Percentiles rank a stretch among this genome's conserved stretches.
Evolutionary conservation across 92 coral and sea anemone genomes (phyloP).

Genomic region (Paramuricea clavata): DNA sequence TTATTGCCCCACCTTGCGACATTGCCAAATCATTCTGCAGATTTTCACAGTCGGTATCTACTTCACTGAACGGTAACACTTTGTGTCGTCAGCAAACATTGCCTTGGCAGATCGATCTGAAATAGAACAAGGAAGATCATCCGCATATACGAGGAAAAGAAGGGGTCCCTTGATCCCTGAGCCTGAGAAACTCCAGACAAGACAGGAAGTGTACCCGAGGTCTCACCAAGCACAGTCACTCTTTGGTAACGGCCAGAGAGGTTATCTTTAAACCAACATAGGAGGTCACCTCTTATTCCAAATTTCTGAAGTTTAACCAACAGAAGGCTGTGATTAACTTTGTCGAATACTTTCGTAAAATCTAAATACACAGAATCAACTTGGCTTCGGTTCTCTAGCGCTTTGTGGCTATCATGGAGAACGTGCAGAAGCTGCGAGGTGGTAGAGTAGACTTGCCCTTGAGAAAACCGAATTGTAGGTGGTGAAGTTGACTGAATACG

Average conservation of each 20-base stretch:
- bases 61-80: slow-evolving; percentile 27
- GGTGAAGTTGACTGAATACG: slow-evolving; percentile 30
- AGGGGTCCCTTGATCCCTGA: slow-evolving; percentile 41
- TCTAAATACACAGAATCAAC: slow-evolving; percentile 6
- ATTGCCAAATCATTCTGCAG: slow-evolving; percentile 16
- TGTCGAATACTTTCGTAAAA: slow-evolving; percentile 30
- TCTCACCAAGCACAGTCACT: slow-evolving; percentile 26
- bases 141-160: slow-evolving; percentile 3
- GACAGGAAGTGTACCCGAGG: slow-evolving; percentile 9
- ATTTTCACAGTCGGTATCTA: background rate
- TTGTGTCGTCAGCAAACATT: slow-evolving; percentile 38
- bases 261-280: slow-evolving; percentile 5
- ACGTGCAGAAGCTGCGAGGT: slow-evolving; percentile 53
- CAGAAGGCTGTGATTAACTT: background rate
- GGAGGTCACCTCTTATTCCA: background rate
- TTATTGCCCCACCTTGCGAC: background rate
- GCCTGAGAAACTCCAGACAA: slow-evolving; percentile 41
- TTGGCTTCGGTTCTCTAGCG: slow-evolving; percentile 50
- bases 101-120: slow-evolving; percentile 9
- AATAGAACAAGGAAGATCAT: slow-evolving; percentile 22
- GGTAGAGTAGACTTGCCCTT: slow-evolving; percentile 53
- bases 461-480: slow-evolving; percentile 38
- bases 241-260: background rate
- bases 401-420: slow-evolving; percentile 51
- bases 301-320: background rate